These are phyloP conservation scores for Erebia epiphron DNA, from an alignment of 2,888 invertebrate genomes.

Conservation along the genomic window DNA sequence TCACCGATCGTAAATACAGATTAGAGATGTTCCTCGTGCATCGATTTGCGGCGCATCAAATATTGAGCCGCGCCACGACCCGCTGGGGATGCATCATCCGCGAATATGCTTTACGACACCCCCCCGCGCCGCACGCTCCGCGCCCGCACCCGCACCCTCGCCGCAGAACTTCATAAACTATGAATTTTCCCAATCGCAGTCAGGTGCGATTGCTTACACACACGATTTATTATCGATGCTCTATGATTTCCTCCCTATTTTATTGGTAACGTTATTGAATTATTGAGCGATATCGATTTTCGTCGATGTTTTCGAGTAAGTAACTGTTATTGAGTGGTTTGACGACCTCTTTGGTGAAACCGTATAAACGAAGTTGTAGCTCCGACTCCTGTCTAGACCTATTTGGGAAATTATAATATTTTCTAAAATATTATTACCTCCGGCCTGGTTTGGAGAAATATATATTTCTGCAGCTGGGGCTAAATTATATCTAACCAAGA, in stretches of 20 bases:
- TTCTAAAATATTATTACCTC: too few species aligned
- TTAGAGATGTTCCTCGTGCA: slow-evolving; percentile 47
- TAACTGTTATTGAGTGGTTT: slow-evolving; percentile 20
- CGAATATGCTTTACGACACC: slow-evolving; percentile 61
- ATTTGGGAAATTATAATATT: too few species aligned
- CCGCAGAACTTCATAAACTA: slow-evolving; percentile 67
- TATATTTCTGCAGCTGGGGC: too few species aligned
- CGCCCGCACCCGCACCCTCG: slow-evolving; percentile 1
- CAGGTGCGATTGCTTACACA: slow-evolving; percentile 71
- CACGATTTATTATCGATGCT: slow-evolving; percentile 69
- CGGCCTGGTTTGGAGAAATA: too few species aligned
- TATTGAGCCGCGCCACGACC: slow-evolving; percentile 65
- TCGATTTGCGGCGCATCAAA: slow-evolving; percentile 74
- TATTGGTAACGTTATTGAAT: slow-evolving; percentile 41
- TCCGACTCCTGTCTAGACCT: not conserved
- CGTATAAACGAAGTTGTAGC: not conserved
- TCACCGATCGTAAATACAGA: slow-evolving; percentile 38
- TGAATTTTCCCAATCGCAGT: slow-evolving; percentile 74
- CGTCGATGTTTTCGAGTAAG: not conserved
- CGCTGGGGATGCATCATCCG: slow-evolving; percentile 67
- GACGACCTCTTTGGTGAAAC: slow-evolving; percentile 30
- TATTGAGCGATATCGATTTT: slow-evolving; percentile 44
- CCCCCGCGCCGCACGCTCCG: slow-evolving; percentile 38
- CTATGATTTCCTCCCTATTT: slow-evolving; percentile 50
- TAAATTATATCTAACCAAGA: too few species aligned